Base-by-base conservation (phyloP, 2,888 invertebrate genomes). In the Hypomecis punctinalis region DNA sequence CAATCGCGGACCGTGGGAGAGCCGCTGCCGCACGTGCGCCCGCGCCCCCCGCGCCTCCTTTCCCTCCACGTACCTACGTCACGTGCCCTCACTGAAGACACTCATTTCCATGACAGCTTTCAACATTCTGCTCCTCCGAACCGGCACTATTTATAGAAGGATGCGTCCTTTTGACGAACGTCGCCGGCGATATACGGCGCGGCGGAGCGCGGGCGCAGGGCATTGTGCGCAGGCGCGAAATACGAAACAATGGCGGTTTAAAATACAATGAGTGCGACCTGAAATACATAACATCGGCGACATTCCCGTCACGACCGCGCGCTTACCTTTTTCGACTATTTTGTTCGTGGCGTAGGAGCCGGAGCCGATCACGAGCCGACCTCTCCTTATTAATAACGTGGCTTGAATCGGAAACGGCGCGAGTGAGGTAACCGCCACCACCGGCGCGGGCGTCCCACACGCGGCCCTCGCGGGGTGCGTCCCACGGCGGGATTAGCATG, bases 161-260 rank as follows among this genome's bases (percentile, higher is more conserved):
- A 68, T 68, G 68, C 68, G 62, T 66, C 69, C 63, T 68, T 69
- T 73, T 83, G 84, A 84, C 75, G 80, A 80, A 83, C 76, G 72
- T 70, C 67, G 70, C 61, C 63, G 67, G 69, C 66, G 74, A 74
- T 74, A 76, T 76, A 76, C 75, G 74, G 70, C 67, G 64, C 66
- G 61, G 70, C 69, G 65, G 67, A 63, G 74, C 71, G 72, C 75
- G 69, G 64, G 62, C 75, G 75, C 77, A 77, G 63, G 72, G 75
- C 77, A 79, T 81, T 81, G 81, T 79, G 74, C 61, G 80, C 85
- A 86, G 89, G 90, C 90, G 91, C 88, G 88, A 89, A 90, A 84
- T 88, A 85, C 86, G 87, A 88, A 86, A 91, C 91, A 90, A 92
- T 91, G 83, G 91, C 82, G 87, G 85, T 90, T 91, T 91, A 91